Conservation (phyloP, 2,888 invertebrate species). For the Athalia rosae region DNA sequence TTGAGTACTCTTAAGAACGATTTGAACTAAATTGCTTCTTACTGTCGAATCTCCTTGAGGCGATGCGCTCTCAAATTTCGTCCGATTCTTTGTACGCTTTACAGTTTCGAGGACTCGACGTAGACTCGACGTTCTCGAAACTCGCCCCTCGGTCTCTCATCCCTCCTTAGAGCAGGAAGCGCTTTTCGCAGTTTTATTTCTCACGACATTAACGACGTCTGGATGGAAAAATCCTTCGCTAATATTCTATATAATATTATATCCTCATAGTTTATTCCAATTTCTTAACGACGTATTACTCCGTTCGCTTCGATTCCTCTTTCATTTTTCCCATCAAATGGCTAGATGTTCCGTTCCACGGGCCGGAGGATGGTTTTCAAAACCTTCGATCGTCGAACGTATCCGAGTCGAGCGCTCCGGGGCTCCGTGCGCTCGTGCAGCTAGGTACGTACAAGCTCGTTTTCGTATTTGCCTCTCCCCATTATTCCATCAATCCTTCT, state of each 20-base stretch:
- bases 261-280: no score
- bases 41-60: conserved; percentile 12
- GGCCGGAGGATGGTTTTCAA: no score
- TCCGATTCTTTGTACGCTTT: conserved; percentile 16
- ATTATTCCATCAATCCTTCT: background rate
- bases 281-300: no score
- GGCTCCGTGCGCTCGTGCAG: no score
- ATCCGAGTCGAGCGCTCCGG: no score
- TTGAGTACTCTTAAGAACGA: background rate
- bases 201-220: background rate
- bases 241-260: background rate
- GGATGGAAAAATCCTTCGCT: background rate
- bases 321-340: no score
- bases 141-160: background rate
- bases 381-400: no score
- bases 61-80: conserved; percentile 2
- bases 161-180: background rate
- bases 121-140: background rate
- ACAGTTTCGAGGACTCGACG: background rate
- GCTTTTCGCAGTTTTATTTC: conserved; percentile 21
- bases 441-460: no score
- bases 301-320: no score
- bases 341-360: no score
- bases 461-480: background rate
- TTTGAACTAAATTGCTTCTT: conserved; percentile 29